Conservation (phyloP, 2,888 invertebrate genomes). For the Odontocerum albicorne region DNA sequence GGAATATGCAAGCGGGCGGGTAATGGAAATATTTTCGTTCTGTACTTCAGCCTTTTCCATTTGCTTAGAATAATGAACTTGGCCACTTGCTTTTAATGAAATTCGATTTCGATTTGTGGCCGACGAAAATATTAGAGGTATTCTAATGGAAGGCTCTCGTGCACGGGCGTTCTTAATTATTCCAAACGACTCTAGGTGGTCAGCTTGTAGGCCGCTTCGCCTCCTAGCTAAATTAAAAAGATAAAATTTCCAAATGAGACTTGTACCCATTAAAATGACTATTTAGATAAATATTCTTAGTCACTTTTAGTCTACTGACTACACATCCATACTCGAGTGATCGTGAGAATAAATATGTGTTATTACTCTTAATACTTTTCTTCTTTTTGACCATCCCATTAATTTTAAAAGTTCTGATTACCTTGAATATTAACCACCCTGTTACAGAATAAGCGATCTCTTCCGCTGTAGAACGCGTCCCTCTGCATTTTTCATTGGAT, state of each 20-base stretch:
- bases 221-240: conserved; percentile 10
- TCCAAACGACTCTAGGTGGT: neutral
- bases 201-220: conserved; percentile 1
- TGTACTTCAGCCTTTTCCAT: conserved; percentile 24
- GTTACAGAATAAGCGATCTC: too few species aligned
- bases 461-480: too few species aligned
- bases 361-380: too few species aligned
- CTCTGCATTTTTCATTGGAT: too few species aligned
- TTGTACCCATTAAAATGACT: too few species aligned
- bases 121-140: conserved; percentile 3
- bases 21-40: conserved; percentile 13
- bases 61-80: conserved; percentile 29
- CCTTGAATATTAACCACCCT: too few species aligned
- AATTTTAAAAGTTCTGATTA: too few species aligned
- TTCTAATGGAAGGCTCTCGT: conserved; percentile 1
- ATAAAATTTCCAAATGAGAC: neutral
- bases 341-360: too few species aligned
- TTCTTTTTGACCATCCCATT: too few species aligned
- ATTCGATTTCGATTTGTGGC: conserved; percentile 27
- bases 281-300: too few species aligned
- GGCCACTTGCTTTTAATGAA: conserved; percentile 22
- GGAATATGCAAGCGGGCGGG: conserved; percentile 8
- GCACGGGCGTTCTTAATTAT: neutral
- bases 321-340: too few species aligned
- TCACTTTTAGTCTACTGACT: too few species aligned